Evolutionary conservation across 37 sponge, comb jelly and placozoan species (phyloP).

Genomic region (Beroe ovata): DNA sequence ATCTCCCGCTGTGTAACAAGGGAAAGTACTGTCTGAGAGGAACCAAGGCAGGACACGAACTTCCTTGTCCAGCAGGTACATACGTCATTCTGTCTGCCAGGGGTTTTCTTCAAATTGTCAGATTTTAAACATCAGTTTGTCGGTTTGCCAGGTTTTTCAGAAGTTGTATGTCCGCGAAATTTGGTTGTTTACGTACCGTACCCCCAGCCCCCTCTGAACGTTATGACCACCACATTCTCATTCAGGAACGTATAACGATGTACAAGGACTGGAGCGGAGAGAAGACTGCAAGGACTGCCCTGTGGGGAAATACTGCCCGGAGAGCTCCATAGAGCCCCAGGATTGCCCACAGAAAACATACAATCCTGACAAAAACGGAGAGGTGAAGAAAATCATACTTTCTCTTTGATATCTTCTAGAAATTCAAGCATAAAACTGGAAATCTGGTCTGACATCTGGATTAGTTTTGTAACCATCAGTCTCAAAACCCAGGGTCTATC

Average conservation of each 20-base stretch:
- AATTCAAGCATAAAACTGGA: no score
- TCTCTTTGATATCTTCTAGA: no score
- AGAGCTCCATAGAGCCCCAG: slow-evolving; percentile 21
- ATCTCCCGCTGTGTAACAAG: slow-evolving; percentile 8
- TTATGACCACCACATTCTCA: no score
- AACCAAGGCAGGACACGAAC: background rate
- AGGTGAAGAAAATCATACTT: no score
- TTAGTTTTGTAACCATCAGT: no score
- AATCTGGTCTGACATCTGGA: no score
- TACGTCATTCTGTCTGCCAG: background rate
- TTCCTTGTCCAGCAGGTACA: slow-evolving; percentile 60
- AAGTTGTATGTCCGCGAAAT: no score
- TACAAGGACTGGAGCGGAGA: background rate
- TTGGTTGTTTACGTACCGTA: no score
- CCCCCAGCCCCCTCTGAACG: no score
- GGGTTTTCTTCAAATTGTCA: no score
- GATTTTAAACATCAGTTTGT: no score
- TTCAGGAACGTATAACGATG: slow-evolving; percentile 67
- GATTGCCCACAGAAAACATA: slow-evolving; percentile 65
- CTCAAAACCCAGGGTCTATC: slow-evolving; percentile 7
- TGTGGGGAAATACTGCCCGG: slow-evolving; percentile 61
- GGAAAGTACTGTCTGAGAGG: slow-evolving; percentile 68
- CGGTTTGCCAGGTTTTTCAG: no score
- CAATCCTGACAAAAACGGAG: slow-evolving; percentile 50
- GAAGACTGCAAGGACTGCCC: slow-evolving; percentile 65